Evolutionary conservation across 2,113 vertebrate species (phyloP), one percentile per base, ranked within the genome.

Genomic region (Dolichotis patagonum): DNA sequence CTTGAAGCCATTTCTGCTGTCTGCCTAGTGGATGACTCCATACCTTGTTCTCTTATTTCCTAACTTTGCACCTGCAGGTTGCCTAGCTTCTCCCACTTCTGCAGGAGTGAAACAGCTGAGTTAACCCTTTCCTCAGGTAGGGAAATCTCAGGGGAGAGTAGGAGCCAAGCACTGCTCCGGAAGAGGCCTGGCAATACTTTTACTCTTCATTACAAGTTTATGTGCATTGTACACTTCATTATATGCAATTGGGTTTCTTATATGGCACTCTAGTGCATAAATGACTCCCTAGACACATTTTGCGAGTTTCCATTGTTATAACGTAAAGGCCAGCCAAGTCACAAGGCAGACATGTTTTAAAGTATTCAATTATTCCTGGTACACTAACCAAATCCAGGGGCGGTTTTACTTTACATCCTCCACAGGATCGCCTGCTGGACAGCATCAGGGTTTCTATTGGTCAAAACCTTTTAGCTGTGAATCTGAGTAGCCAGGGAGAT

Each of bases 171-270:
- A 43, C 87, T 97, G 62, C 90, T 98, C 69, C 90, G 96, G 49
- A 75, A 97, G 96, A 95, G 92, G 91, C 92, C 97, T 97, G 96
- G 97, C 87, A 97, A 95, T 93, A 87, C 90, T 97, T 97, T 97
- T 97, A 97, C 96, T 97, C 97, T 97, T 97, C 96, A 98, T 97
- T 98, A 97, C 97, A 98, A 97, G 96, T 98, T 98, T 97, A 98
- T 98, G 96, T 97, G 96, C 89, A 91, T 98, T 97, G 96, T 96
- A 92, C 92, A 98, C 95, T 97, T 98, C 96, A 97, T 97, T 97
- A 97, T 97, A 97, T 96, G 92, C 96, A 97, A 86, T 95, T 90
- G 84, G 91, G 93, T 94, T 98, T 95, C 96, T 97, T 98, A 96
- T 97, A 97, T 95, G 94, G 92, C 82, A 94, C 96, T 96, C 81